phyloP scores from a whole-genome alignment of 2,113 vertebrate genomes.

The Phocoena sinus region DNA sequence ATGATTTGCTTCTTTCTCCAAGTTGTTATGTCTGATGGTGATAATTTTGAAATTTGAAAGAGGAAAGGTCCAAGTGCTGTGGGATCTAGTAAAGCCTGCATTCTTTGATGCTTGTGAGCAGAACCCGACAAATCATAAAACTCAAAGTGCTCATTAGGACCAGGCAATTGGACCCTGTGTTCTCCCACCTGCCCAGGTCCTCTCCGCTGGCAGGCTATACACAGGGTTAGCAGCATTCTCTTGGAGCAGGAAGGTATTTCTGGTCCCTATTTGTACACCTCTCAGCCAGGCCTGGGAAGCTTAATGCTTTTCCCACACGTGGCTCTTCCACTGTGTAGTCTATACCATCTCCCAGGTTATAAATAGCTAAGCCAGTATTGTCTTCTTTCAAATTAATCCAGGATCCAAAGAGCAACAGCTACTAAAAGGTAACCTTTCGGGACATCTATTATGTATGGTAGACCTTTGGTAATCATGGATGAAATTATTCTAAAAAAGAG shows the following conservation, averaged over 20 bases:
- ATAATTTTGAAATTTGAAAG: neutral
- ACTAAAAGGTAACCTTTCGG: neutral
- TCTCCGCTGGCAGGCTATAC: accelerated
- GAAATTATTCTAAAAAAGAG: neutral
- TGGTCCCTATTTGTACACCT: accelerated
- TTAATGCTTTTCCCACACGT: neutral
- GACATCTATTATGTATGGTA: neutral
- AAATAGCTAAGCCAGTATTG: neutral
- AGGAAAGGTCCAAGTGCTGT: neutral
- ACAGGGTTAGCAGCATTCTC: neutral
- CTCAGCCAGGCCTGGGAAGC: neutral
- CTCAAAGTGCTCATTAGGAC: neutral
- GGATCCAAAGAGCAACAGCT: neutral
- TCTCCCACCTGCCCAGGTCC: accelerated
- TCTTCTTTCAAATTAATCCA: neutral
- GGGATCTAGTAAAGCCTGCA: neutral
- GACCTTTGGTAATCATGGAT: neutral
- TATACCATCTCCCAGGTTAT: neutral
- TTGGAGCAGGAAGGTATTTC: neutral
- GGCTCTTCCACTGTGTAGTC: neutral
- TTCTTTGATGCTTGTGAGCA: neutral
- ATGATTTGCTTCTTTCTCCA: neutral
- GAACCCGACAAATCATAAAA: neutral
- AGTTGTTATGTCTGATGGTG: neutral
- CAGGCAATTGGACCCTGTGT: accelerated